Evolutionary conservation across 2,113 vertebrate species (phyloP), one percentile per base, ranked within the genome.

Genomic region (Gavialis gangeticus): DNA sequence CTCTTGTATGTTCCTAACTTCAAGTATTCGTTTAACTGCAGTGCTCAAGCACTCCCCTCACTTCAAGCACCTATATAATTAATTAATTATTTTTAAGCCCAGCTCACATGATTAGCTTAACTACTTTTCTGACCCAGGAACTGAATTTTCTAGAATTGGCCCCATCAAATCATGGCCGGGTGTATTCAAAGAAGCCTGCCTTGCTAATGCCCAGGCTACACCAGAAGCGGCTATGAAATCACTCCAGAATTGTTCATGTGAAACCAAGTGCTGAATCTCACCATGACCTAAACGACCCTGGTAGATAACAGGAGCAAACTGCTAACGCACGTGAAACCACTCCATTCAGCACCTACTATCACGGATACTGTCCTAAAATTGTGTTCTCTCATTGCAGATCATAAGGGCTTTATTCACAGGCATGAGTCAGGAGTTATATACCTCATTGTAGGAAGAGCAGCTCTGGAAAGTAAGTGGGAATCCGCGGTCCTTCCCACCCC

Each of bases 81-180:
- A 14, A 27, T 64, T 64, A 19, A 69, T 34, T 10, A 34, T 34
- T 71, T 71, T 19, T 34, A 71, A 13, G 10, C 37, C 67, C 30
- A 12, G 10, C 30, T 37, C 30, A 12, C 12, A 5, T 46, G 46
- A 46, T 46, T 46, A 46, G 46, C 94, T 87, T 28, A 90, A 86
- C 69, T 78, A n/a, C 12, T 64, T n/a, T 91, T 88, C 85, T 85
- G 0, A 79, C 67, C 83, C 81, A 46, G 17, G 56, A 64, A 57
- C 78, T 79, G 54, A 83, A 81, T 91, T 93, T 57, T 88, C 15
- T 87, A 79, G 24, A 88, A 92, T 85, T 28, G 46, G 62, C 82
- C 10, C 9, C 6, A 82, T 30, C 15, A 69, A 11, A 30, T 69
- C 3, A 34, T 69, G 18, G 66, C 34, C 34, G 5, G 18, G 30